phyloP scores from a whole-genome alignment of 2,797 vertebrate genomes.

The Rhinatrema bivittatum region DNA sequence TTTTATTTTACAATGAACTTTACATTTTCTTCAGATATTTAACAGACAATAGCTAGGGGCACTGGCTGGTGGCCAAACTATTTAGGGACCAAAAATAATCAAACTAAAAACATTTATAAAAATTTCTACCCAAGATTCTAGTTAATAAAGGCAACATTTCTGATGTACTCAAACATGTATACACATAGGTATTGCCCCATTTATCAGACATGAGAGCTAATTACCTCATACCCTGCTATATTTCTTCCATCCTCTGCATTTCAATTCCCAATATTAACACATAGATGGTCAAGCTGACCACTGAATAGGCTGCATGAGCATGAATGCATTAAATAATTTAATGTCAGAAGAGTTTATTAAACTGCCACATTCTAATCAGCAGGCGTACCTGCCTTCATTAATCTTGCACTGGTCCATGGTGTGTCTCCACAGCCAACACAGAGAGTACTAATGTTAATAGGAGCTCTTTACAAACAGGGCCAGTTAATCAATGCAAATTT shows the following conservation, averaged over 20 bases:
- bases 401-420: constrained; percentile 74
- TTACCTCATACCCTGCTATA: constrained; percentile 83
- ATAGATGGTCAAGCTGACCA: constrained; percentile 84
- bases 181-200: constrained; percentile 97
- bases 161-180: constrained; percentile 84
- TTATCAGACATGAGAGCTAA: constrained; percentile 96
- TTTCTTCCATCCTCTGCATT: constrained; percentile 87
- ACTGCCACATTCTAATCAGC: constrained; percentile 80
- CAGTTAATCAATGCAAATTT: constrained; percentile 98
- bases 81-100: constrained; percentile 55
- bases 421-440: constrained; percentile 72
- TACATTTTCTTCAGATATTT: constrained; percentile 53
- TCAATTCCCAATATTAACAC: constrained; percentile 93
- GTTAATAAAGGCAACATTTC: constrained; percentile 87
- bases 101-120: constrained; percentile 75
- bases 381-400: constrained; percentile 76
- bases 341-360: constrained; percentile 87
- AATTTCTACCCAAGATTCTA: constrained; percentile 68
- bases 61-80: constrained; percentile 50
- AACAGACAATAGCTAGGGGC: constrained; percentile 33
- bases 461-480: constrained; percentile 92
- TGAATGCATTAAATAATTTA: constrained; percentile 99
- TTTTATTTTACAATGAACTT: constrained; percentile 40
- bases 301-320: constrained; percentile 88
- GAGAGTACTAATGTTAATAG: constrained; percentile 83